Evolutionary conservation across 2,888 invertebrate species (phyloP).

Genomic region (Sympetrum striolatum): DNA sequence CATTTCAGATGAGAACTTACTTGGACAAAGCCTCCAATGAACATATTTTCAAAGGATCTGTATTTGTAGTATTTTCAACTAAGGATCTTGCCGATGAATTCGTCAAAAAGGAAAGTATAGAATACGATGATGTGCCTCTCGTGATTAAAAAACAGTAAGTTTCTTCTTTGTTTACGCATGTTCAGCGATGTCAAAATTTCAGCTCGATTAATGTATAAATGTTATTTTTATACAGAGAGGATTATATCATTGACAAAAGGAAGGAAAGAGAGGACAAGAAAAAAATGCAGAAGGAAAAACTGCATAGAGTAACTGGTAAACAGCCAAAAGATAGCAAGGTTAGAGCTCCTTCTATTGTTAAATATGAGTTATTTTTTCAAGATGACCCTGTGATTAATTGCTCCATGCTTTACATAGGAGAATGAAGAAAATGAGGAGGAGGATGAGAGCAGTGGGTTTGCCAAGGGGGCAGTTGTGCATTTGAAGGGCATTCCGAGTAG

Average conservation of each 20-base stretch:
- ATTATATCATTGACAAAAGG: constrained; percentile 72
- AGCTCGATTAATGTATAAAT: background rate
- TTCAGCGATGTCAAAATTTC: background rate
- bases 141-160: constrained; percentile 73
- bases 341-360: too few species aligned
- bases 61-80: constrained; percentile 85
- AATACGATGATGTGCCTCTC: constrained; percentile 71
- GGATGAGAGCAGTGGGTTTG: constrained; percentile 64
- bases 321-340: background rate
- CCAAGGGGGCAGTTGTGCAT: constrained; percentile 77
- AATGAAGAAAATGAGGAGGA: constrained; percentile 51
- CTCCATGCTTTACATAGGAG: background rate
- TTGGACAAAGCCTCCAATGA: constrained; percentile 70
- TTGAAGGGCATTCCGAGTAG: constrained; percentile 70
- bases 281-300: constrained; percentile 62
- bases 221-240: constrained; percentile 51
- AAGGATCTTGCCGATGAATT: constrained; percentile 83
- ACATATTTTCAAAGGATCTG: constrained; percentile 86
- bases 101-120: constrained; percentile 70
- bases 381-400: too few species aligned
- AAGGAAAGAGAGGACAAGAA: constrained; percentile 68
- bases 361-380: too few species aligned
- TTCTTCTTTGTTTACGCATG: background rate
- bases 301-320: background rate
- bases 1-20: constrained; percentile 63